phyloP scores from a whole-genome alignment of 2,113 vertebrate species.

The Oreocharis arfaki region DNA sequence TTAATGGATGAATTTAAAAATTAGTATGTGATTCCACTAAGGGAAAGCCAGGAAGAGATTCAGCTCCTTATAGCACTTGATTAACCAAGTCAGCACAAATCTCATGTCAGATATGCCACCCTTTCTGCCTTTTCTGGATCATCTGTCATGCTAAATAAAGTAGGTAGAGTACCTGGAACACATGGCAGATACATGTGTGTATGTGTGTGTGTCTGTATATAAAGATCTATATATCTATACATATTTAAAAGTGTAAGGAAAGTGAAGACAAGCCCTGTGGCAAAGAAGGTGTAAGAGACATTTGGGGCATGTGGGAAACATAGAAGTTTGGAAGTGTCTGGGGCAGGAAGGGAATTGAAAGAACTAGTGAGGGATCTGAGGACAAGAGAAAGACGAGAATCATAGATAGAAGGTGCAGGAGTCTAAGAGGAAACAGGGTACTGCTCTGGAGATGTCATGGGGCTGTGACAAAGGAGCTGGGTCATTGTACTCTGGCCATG shows the following conservation, averaged over 20 bases:
- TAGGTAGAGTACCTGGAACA: neutral
- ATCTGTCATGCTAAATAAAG: neutral
- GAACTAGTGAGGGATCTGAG: neutral
- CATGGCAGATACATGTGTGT: neutral
- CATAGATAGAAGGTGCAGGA: neutral
- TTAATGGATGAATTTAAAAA: neutral
- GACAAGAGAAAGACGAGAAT: neutral
- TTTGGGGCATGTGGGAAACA: neutral
- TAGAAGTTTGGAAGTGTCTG: neutral
- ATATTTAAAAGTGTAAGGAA: neutral
- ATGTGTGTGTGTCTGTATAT: neutral
- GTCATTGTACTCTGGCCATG: neutral
- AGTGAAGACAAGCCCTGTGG: neutral
- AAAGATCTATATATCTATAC: neutral
- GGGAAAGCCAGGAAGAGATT: neutral
- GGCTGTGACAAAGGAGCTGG: neutral
- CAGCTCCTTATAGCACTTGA: neutral
- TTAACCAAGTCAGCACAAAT: neutral
- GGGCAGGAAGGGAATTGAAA: neutral
- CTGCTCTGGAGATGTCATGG: neutral
- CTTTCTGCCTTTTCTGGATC: neutral
- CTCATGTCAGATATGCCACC: neutral
- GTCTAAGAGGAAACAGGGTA: neutral
- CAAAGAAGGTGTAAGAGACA: neutral
- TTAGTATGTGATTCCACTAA: neutral